Conservation (phyloP, 2,888 invertebrate genomes). For the Rhaphigaster nebulosa region DNA sequence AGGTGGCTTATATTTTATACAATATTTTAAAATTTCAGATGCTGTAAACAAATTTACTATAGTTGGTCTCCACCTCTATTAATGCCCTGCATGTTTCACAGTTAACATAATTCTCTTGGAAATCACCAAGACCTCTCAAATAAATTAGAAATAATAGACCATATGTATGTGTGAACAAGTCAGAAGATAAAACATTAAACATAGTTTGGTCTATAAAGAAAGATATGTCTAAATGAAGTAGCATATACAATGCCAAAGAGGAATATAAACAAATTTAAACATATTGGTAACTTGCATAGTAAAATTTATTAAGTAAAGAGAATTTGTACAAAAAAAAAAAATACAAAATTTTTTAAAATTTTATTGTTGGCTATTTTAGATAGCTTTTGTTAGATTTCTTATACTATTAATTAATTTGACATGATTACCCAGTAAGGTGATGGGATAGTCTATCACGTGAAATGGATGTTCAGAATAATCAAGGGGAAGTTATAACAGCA, state of each 20-base stretch:
- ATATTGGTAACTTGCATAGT: not conserved
- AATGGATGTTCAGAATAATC: not conserved
- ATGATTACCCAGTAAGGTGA: slow-evolving; percentile 35
- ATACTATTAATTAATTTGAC: slow-evolving; percentile 53
- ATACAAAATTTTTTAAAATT: not conserved
- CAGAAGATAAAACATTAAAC: too few species aligned
- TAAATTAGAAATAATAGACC: too few species aligned
- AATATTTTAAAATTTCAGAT: too few species aligned
- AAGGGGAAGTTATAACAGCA: slow-evolving; percentile 49
- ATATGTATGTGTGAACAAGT: too few species aligned
- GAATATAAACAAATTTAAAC: not conserved
- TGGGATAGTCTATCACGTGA: not conserved
- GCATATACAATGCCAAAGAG: not conserved
- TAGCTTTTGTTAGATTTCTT: slow-evolving; percentile 19
- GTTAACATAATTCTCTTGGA: too few species aligned
- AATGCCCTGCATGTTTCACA: too few species aligned
- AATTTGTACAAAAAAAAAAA: not conserved
- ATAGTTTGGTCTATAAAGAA: not conserved
- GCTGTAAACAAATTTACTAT: too few species aligned
- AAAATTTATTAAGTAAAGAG: slow-evolving; percentile 39
- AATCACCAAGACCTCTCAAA: too few species aligned
- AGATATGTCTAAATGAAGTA: too few species aligned
- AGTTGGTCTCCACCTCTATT: too few species aligned
- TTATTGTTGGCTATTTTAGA: slow-evolving; percentile 53
- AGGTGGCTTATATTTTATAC: too few species aligned